These are phyloP conservation scores for Periphyllus acericola DNA, from an alignment of 2,888 invertebrate genomes.

Conservation along the genomic window DNA sequence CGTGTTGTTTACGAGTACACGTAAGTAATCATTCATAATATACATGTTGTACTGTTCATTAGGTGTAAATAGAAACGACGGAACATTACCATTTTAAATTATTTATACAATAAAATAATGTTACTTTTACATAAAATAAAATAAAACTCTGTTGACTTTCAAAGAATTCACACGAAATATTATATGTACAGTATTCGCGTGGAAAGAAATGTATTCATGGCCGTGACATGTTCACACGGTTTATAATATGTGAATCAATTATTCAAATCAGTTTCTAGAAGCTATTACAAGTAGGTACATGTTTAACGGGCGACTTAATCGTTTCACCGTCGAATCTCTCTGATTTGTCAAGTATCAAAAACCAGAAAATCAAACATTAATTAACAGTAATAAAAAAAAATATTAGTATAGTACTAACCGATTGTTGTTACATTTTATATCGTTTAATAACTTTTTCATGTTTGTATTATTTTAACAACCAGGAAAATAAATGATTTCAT, in stretches of 20 bases:
- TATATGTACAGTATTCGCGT: not conserved
- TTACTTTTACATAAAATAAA: not conserved
- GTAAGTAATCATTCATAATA: not conserved
- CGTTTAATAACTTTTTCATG: not conserved
- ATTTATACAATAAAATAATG: not conserved
- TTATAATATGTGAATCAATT: conserved; percentile 16
- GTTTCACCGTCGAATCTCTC: not conserved
- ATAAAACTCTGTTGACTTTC: not conserved
- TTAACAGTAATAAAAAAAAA: too few relatives aligned
- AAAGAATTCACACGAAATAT: not conserved
- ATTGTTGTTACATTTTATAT: too few relatives aligned
- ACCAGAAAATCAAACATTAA: too few relatives aligned
- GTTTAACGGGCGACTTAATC: not conserved
- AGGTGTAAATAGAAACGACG: not conserved
- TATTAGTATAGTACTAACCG: too few relatives aligned
- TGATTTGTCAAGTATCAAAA: not conserved
- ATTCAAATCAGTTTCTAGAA: conserved; percentile 21
- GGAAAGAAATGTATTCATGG: not conserved
- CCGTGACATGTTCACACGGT: conserved; percentile 31
- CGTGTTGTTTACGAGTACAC: not conserved
- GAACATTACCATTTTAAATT: not conserved
- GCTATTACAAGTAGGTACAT: not conserved
- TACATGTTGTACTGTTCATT: not conserved
- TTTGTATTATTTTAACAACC: not conserved
- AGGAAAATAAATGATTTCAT: not conserved